Evolutionary conservation across 1,140 invertebrate genomes (phyloP), one percentile per base, ranked within the genome.

Genomic region (Bombyx mori): DNA sequence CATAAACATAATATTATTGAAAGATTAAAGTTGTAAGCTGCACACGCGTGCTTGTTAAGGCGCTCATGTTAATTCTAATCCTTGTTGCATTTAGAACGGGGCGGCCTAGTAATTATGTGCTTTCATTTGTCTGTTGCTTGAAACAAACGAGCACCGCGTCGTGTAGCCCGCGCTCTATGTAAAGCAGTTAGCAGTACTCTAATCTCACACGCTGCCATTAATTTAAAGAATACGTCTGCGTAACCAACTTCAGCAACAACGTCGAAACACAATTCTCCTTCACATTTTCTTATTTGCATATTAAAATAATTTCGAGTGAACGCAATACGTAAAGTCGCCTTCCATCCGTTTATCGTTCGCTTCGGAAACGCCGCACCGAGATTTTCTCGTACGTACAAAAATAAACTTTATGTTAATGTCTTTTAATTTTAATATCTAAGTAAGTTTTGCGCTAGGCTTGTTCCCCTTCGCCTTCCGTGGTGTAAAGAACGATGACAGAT

Each of bases 261-360:
- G 73, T 76, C 77, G 75, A 76, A 82, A 86, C 71, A 83, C 79
- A 85, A 85, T 87, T 79, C 80, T 74, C 71, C 73, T 82, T 81
- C 79, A 83, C 83, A 84, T 84, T 78, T 85, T 85, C 82, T 83
- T 85, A 87, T 87, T 87, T 85, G 83, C 82, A 87, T 85, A 87
- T 87, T 84, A 87, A 85, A 87, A 85, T 86, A 86, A 85, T 85
- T 87, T 85, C 77, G 69, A 83, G 75, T 79, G 74, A 86, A 78
- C 83, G 75, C 77, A 83, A 78, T 85, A 86, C 78, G 75, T 77
- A 77, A 71, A 77, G 77, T 77, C 69, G 73, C 72, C 70, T 81
- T 71, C 74, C 62, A 73, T 68, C 68, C 62, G 57, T 57, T 46
- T 58, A 3, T 47, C 8, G 46, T 48, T 45, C 43, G 52, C 54